phyloP scores from a whole-genome alignment of 2,797 vertebrate genomes.

The Gymnothorax javanicus region DNA sequence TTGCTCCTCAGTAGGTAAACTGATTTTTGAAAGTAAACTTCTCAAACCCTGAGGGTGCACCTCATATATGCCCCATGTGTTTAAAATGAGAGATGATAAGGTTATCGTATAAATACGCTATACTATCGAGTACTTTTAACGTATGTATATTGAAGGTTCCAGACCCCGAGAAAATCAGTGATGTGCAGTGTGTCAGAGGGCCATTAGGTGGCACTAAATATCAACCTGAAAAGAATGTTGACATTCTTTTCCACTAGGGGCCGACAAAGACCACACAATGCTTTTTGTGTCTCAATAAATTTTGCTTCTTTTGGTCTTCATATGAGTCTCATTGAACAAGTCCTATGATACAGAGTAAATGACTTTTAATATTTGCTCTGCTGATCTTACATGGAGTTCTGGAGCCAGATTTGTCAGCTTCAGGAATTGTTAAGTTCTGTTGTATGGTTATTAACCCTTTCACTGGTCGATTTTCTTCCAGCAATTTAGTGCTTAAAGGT shows the following conservation, averaged over 20 bases:
- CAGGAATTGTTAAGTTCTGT: not conserved
- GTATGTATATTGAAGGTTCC: not conserved
- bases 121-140: not conserved
- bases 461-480: too few species aligned
- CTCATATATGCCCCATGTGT: not conserved
- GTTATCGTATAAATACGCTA: not conserved
- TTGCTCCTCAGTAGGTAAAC: too few species aligned
- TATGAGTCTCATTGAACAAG: not conserved
- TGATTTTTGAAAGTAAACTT: too few species aligned
- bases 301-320: not conserved
- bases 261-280: not conserved
- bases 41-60: not conserved
- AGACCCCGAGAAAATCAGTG: not conserved
- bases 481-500: too few species aligned
- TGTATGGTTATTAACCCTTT: not conserved
- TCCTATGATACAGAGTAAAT: not conserved
- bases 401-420: not conserved
- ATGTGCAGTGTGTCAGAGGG: not conserved
- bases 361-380: not conserved
- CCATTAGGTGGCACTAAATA: conserved; percentile 40
- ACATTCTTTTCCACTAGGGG: not conserved
- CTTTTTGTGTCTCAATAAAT: not conserved
- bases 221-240: not conserved
- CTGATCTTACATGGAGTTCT: not conserved
- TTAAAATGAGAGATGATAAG: not conserved